A percentile compares a stretch with the other conserved stretches of the same genome.
Evolutionary conservation across 2,797 vertebrate species (phyloP).

Genomic region (Enteromius thamalakanensis): DNA sequence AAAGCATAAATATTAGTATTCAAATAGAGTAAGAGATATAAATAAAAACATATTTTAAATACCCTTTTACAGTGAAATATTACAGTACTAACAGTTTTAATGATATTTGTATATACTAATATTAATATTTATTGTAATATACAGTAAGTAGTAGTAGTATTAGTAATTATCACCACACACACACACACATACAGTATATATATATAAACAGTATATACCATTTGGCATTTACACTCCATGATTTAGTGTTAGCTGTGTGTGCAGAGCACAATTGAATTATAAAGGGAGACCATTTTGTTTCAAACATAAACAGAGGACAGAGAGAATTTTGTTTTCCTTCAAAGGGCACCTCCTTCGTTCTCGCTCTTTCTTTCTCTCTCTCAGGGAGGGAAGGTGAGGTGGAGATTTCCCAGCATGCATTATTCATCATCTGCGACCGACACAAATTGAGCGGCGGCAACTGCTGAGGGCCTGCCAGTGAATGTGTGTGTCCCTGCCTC

Average conservation of each 20-base stretch:
- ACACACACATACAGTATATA: too few relatives aligned
- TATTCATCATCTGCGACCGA: conserved; percentile 55
- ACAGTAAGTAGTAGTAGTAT: too few relatives aligned
- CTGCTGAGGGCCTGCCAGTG: conserved; percentile 48
- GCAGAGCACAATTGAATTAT: not conserved
- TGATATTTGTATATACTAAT: too few relatives aligned
- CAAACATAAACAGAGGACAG: conserved; percentile 11
- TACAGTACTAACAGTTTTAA: not conserved
- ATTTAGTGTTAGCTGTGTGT: not conserved
- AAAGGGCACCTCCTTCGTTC: conserved; percentile 34
- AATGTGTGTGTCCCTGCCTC: conserved; percentile 44
- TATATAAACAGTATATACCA: too few relatives aligned
- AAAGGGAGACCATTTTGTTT: conserved; percentile 17
- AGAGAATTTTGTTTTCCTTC: conserved; percentile 34
- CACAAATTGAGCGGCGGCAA: conserved; percentile 54
- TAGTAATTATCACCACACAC: too few relatives aligned
- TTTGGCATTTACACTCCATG: not conserved
- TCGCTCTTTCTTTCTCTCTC: conserved; percentile 40
- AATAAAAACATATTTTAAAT: too few relatives aligned
- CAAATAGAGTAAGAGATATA: too few relatives aligned
- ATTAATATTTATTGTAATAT: too few relatives aligned
- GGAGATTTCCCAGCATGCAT: conserved; percentile 58
- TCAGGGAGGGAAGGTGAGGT: conserved; percentile 41
- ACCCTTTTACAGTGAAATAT: too few relatives aligned
- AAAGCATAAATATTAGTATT: too few relatives aligned